These are phyloP conservation scores for Acanthacorydalis orientalis DNA, from an alignment of 2,888 invertebrate species.

Conservation along the genomic window DNA sequence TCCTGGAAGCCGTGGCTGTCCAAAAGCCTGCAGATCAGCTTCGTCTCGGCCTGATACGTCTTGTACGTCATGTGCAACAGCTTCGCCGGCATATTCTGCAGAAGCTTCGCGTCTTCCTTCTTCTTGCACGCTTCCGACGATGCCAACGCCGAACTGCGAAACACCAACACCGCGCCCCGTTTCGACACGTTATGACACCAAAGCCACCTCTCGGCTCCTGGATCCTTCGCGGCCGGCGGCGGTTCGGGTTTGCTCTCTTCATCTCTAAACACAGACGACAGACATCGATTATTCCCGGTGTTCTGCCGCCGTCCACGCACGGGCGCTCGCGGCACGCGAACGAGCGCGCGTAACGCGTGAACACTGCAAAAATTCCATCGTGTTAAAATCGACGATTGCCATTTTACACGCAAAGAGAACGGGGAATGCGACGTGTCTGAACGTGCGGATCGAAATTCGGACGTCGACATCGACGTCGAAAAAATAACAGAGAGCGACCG, in stretches of 20 bases:
- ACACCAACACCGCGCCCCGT: conserved; percentile 37
- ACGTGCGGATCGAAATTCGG: no score
- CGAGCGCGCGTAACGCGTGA: no score
- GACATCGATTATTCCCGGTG: neutral
- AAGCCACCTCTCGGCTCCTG: neutral
- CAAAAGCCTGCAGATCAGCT: conserved; percentile 54
- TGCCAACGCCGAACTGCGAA: conserved; percentile 46
- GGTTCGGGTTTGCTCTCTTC: neutral
- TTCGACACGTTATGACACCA: no score
- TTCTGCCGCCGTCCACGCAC: neutral
- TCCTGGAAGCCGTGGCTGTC: conserved; percentile 64
- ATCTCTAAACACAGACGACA: neutral
- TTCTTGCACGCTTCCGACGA: conserved; percentile 30
- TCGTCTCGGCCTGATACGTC: conserved; percentile 66
- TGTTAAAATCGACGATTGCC: no score
- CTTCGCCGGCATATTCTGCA: conserved; percentile 43
- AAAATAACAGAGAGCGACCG: no score
- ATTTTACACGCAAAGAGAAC: no score
- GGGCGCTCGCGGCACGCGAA: no score
- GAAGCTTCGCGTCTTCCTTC: conserved; percentile 12
- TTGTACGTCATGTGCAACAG: conserved; percentile 62
- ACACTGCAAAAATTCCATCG: no score
- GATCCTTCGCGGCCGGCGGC: neutral
- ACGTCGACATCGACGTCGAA: no score
- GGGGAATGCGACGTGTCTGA: no score